Evolutionary conservation across 2,113 vertebrate species (phyloP), one percentile per base, ranked within the genome.

Genomic region (Oplegnathus fasciatus): DNA sequence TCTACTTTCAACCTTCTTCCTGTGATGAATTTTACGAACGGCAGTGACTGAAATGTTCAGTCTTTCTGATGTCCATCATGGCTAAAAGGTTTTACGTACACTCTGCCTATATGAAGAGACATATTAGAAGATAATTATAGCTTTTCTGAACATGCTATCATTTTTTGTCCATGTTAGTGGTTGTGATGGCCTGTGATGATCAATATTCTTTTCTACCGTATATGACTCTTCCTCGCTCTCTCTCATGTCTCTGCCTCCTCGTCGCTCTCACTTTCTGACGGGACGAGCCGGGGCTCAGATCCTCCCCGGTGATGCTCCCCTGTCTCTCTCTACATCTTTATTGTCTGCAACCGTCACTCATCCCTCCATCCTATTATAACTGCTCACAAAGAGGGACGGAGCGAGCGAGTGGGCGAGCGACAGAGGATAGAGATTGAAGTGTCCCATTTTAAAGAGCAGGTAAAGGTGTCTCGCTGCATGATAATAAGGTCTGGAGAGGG

Each of bases 391-490:
- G 80, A 22, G 42, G 44, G 60, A 52, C 3, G 22, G 70, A 15
- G 78, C 15, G 55, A 20, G 37, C 14, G 9, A 52, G 30, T n/a
- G 34, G 34, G 34, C 7, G n/a, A 8, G 62, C 24, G 48, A 6
- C 78, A 15, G 57, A 48, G 20, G 20, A 74, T 80, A 88, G 83
- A 62, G 62, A 60, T 71, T 71, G 48, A 76, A 79, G 81, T 52
- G 77, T 66, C 73, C n/a, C 52, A 57, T 78, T 86, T 81, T 64
- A 72, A 84, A 88, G 84, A 90, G 86, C 61, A 86, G 86, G 74
- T 88, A 30, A 84, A 88, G 64, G 80, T 69, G 79, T 73, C 42
- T 69, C 0, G 15, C 55, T 65, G 86, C 69, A 86, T 84, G 54
- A 52, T 78, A 82, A 88, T 76, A n/a, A 75, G 70, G 71, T 58